Base-by-base conservation (phyloP, 30 jellyfish, hydroid and myxozoan species). In the Cassiopea xamachana region DNA sequence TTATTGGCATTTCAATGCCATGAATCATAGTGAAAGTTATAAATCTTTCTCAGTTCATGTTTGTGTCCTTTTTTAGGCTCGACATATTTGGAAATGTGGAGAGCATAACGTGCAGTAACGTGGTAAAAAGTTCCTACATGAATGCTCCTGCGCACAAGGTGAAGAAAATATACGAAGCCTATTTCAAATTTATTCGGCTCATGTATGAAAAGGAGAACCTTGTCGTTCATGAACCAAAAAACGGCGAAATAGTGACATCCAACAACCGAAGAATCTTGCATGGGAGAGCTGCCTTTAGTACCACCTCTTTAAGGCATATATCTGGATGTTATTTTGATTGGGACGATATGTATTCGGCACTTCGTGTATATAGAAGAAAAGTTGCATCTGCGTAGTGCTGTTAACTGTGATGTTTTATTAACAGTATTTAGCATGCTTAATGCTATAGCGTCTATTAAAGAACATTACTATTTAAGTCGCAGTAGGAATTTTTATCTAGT, bases 101-200 rank as follows among this genome's bases (percentile, higher is more conserved):
- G 50, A 48, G 82, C 82, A 79, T 92, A 8, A 87, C 90, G 39
- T 79, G 64, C 68, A 92, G 81, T 82, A 92, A 92, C 69, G 88
- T 59, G 48, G 98, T 92, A 59, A 90, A 94, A 71, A 61, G 91
- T 67, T 85, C 98, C 44, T 92, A 80, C 85, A 83, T 92, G 68
- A 92, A 92, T 87, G 98, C 98, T 18, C 93, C 98, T 13, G 77
- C 98, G 27, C 94, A 87, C 82, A 77, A 48, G 46, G 91, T 92
- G 46, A 84, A 83, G 73, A 67, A 84, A 49, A 80, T 90, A 12
- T 92, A 92, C 88, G 91, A 83, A 48, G 98, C 98, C 27, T 82
- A 75, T 47, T 81, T 18, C 83, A 79, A 48, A 19, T 85, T 82
- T 68, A 80, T 68, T 3, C 68, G 69, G 75, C 69, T 75, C 73